Base-by-base conservation (phyloP, 2,113 vertebrate species). In the Oplegnathus fasciatus region DNA sequence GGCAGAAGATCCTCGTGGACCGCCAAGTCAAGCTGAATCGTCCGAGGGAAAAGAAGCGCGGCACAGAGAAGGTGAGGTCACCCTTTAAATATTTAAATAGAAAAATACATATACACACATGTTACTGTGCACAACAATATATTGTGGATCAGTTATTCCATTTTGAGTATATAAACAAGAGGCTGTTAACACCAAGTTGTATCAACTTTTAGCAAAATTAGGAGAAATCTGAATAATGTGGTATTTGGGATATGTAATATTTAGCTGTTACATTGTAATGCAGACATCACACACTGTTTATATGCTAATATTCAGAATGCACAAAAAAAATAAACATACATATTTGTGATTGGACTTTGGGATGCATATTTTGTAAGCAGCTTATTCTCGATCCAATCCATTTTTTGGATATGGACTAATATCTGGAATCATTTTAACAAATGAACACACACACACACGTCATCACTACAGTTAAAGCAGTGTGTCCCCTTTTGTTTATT, bases 1-100 rank as follows among this genome's bases (percentile, higher is more conserved):
- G 98, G 98, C 98, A 99, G 95, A 99, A 99, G 95, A 99, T 99
- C 86, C 90, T 99, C 32, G 98, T 99, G 76, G 98, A 99, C 91
- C 97, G 98, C 48, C 98, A 99, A 80, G 98, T 97, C 69, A 99
- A 99, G 81, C 95, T 99, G 32, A 99, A 99, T 87, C 97, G 98
- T 32, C 97, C 98, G 26, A 95, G 98, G 62, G 98, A 99, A 55
- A 99, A 99, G 95, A 99, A 97, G 78, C 85, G 98, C 13, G 98
- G 98, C 2, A 98, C 97, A 14, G 96, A 98, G 84, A 99, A 99
- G 97, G 98, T 99, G 94, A 95, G 82, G 7, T 34, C 34, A 32
- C 0, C 9, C n/a, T 40, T 50, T 24, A 64, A 2, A 55, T 44
- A 20, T 48, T 32, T 28, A 60, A 44, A 22, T 14, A 44, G 2